Conservation (phyloP, 2,113 vertebrate species). For the Gadus macrocephalus region DNA sequence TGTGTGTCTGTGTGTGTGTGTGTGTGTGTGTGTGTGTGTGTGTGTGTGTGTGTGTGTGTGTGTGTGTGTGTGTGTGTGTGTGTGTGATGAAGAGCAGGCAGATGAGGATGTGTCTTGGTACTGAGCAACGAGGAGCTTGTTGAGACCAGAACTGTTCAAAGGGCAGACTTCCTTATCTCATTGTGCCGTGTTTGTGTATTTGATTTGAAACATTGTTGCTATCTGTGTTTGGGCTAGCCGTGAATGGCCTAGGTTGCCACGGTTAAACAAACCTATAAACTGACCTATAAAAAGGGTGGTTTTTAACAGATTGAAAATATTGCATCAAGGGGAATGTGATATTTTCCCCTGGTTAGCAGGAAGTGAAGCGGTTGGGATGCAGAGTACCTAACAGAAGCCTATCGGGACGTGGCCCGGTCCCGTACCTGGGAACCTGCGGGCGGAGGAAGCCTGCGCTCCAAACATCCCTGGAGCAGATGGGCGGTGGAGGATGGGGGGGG, state of each 20-base stretch:
- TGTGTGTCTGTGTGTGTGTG: slow-evolving; percentile 4
- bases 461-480: slow-evolving; percentile 49
- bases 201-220: too few relatives aligned
- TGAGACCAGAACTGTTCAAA: background rate
- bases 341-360: too few relatives aligned
- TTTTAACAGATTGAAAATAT: too few relatives aligned
- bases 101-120: background rate
- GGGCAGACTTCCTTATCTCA: slow-evolving; percentile 2
- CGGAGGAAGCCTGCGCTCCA: slow-evolving; percentile 45
- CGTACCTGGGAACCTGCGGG: slow-evolving; percentile 41
- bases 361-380: background rate
- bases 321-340: too few relatives aligned
- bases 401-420: background rate
- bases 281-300: too few relatives aligned
- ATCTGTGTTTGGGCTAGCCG: too few relatives aligned
- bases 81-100: slow-evolving; percentile 5
- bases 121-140: background rate
- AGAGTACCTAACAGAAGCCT: slow-evolving; percentile 7
- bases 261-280: background rate
- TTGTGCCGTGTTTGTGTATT: slow-evolving; percentile 2
- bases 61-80: too few relatives aligned
- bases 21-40: background rate
- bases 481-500: slow-evolving; percentile 54
- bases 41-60: too few relatives aligned
- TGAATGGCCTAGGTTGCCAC: too few relatives aligned